These are phyloP conservation scores for Channa striata DNA, from an alignment of 2,797 vertebrate species.

Conservation along the genomic window DNA sequence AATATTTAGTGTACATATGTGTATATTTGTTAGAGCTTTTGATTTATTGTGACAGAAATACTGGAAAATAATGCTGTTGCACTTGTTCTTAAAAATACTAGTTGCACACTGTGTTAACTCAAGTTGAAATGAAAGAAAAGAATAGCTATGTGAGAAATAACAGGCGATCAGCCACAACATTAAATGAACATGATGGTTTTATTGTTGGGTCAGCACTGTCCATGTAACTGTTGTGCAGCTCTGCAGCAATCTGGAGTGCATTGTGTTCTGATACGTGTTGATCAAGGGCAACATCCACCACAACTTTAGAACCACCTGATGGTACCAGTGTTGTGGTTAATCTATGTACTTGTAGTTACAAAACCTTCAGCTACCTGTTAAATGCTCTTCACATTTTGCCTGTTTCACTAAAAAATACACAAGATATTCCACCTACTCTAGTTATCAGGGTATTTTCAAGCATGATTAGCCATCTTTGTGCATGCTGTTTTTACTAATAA, in stretches of 20 bases:
- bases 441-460: slow-evolving; percentile 57
- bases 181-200: no score
- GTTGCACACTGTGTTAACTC: slow-evolving; percentile 31
- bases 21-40: no score
- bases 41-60: slow-evolving; percentile 44
- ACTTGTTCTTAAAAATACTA: slow-evolving; percentile 39
- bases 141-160: slow-evolving; percentile 21
- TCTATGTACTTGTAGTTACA: not conserved
- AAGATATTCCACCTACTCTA: slow-evolving; percentile 25
- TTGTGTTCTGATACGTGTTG: no score
- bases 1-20: slow-evolving; percentile 29
- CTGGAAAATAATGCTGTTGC: slow-evolving; percentile 41
- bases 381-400: slow-evolving; percentile 64
- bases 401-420: slow-evolving; percentile 37
- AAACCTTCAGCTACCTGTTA: slow-evolving; percentile 52
- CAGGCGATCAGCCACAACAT: no score
- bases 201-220: no score
- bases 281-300: no score
- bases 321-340: no score
- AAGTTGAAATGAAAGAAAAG: slow-evolving; percentile 21
- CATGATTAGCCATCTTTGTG: slow-evolving; percentile 69
- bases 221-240: no score
- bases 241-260: no score
- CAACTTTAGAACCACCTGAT: no score
- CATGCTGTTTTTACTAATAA: slow-evolving; percentile 61